Evolutionary conservation across 30 jellyfish, hydroid and myxozoan genomes (phyloP).

Genomic region (Hydractinia echinata): DNA sequence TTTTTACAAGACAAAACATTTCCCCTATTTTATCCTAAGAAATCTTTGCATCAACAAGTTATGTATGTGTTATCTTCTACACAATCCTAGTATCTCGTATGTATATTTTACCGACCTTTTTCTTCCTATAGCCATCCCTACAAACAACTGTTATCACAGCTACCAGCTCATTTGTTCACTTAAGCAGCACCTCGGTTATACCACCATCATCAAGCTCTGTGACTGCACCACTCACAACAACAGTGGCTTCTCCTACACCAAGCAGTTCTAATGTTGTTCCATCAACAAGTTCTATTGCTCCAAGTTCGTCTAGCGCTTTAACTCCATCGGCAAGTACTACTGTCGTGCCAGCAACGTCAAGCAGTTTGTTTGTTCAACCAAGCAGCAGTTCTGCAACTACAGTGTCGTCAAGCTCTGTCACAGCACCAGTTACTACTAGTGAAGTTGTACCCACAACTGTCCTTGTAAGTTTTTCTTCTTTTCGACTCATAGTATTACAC

Average conservation of each 20-base stretch:
- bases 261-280: conserved; percentile 7
- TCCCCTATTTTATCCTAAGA: too few species aligned
- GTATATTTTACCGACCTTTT: too few species aligned
- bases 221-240: conserved; percentile 24
- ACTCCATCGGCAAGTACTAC: conserved; percentile 25
- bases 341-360: conserved; percentile 10
- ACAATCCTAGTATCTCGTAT: too few species aligned
- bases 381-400: conserved; percentile 22
- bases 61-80: too few species aligned
- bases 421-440: neutral
- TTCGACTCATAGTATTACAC: too few species aligned
- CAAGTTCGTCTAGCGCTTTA: conserved; percentile 7
- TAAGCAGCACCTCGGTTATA: neutral
- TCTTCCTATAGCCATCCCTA: too few species aligned
- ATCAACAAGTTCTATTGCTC: conserved; percentile 15
- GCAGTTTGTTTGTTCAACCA: conserved; percentile 11
- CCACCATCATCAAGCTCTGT: conserved; percentile 32
- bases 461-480: too few species aligned
- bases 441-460: too few species aligned
- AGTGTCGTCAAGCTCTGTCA: neutral
- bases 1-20: too few species aligned
- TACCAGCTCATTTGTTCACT: neutral
- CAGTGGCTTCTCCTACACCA: conserved; percentile 15
- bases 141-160: neutral
- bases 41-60: too few species aligned